These are phyloP conservation scores for Apis cerana DNA, from an alignment of 1,140 invertebrate species.

Conservation along the genomic window DNA sequence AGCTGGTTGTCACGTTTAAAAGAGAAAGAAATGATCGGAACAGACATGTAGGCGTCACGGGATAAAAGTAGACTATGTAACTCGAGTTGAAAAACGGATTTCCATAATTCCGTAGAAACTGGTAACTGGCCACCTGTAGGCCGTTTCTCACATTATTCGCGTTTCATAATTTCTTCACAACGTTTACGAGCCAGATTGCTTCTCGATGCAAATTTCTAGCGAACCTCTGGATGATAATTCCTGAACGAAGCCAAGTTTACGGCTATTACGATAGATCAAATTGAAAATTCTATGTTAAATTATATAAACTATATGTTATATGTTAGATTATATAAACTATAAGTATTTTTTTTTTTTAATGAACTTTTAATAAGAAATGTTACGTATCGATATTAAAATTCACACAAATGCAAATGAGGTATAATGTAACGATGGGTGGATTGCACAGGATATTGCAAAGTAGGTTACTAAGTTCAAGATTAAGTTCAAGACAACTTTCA, in stretches of 20 bases:
- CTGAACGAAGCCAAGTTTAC: neutral
- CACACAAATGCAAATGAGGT: too few relatives aligned
- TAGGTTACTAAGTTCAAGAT: neutral
- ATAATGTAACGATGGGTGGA: neutral
- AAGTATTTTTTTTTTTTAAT: neutral
- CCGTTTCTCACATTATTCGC: conserved; percentile 49
- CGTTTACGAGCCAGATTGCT: conserved; percentile 44
- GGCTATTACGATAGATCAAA: conserved; percentile 16
- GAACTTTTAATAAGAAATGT: too few relatives aligned
- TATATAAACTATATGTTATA: neutral
- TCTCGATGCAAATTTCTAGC: conserved; percentile 7
- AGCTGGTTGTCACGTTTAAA: neutral
- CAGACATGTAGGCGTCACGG: conserved; percentile 15
- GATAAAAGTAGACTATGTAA: conserved; percentile 28
- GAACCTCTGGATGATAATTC: neutral
- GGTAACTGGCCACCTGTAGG: conserved; percentile 43
- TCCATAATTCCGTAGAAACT: conserved; percentile 33
- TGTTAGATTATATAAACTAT: neutral
- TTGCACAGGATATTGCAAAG: neutral
- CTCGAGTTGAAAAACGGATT: conserved; percentile 44
- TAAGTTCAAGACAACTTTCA: neutral
- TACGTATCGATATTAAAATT: too few relatives aligned
- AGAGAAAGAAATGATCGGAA: neutral
- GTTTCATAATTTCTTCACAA: conserved; percentile 57
- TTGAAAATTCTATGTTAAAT: neutral